phyloP scores from a whole-genome alignment of 2,113 vertebrate genomes.

The Coptodon rendalli region DNA sequence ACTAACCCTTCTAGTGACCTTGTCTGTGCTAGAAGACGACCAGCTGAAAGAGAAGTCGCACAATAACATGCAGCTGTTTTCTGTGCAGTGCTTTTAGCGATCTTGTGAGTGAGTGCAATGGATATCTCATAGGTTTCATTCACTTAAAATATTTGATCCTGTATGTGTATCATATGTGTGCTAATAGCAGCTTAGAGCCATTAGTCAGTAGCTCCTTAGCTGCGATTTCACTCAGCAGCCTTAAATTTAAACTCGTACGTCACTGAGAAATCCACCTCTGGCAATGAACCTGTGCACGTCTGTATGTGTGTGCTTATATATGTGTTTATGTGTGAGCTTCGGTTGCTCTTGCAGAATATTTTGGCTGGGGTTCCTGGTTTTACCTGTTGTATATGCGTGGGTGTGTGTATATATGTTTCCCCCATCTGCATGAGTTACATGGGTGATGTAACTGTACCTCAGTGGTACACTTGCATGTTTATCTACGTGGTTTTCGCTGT shows the following conservation, averaged over 20 bases:
- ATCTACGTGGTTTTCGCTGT: background rate
- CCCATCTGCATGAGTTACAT: background rate
- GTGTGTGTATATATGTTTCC: background rate
- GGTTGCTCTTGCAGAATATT: background rate
- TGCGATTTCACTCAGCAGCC: background rate
- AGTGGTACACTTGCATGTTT: background rate
- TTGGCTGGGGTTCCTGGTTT: background rate
- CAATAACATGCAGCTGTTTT: slow-evolving; percentile 44
- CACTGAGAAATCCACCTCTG: slow-evolving; percentile 9
- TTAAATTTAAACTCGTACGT: background rate
- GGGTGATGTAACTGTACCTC: background rate
- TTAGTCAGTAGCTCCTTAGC: slow-evolving; percentile 12
- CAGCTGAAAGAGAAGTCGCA: slow-evolving; percentile 41
- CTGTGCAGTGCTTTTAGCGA: background rate
- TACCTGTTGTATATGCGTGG: background rate
- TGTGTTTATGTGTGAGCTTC: background rate
- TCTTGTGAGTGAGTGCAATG: background rate
- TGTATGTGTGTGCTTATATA: background rate
- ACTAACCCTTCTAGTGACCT: slow-evolving; percentile 39
- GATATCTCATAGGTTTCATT: background rate
- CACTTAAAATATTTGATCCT: background rate
- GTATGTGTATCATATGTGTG: background rate
- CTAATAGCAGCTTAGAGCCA: slow-evolving; percentile 1
- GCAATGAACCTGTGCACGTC: background rate
- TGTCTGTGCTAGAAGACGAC: slow-evolving; percentile 5